Percentiles rank a stretch among this genome's conserved stretches.
Evolutionary conservation across 1,140 invertebrate species (phyloP).

Genomic region (Polypedilum pembai): DNA sequence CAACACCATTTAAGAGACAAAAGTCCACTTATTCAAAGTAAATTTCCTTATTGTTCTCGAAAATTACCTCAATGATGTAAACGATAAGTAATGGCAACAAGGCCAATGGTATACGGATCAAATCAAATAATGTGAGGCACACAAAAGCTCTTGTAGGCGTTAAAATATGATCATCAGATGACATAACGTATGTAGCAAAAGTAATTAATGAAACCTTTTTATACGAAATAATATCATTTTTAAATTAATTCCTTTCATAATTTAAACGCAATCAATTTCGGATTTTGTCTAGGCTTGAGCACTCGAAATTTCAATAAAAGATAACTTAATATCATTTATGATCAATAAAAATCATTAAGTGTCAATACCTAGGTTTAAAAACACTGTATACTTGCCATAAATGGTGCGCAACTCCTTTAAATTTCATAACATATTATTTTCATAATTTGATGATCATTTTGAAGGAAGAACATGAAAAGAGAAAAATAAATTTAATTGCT

Average conservation of each 20-base stretch:
- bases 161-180: slow-evolving; percentile 55
- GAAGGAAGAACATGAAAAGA: too few species aligned
- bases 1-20: not conserved
- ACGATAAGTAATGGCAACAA: slow-evolving; percentile 62
- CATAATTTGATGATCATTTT: too few species aligned
- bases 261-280: not conserved
- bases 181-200: slow-evolving; percentile 76
- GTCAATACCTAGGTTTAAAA: too few species aligned
- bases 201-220: slow-evolving; percentile 71
- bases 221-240: not conserved
- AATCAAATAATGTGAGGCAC: slow-evolving; percentile 76
- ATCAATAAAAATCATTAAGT: too few species aligned
- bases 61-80: slow-evolving; percentile 57
- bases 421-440: too few species aligned
- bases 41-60: not conserved
- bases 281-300: too few species aligned
- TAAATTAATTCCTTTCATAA: not conserved
- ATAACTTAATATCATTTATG: too few species aligned
- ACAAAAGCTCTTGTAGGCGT: slow-evolving; percentile 76
- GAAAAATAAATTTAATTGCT: too few species aligned
- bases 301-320: too few species aligned
- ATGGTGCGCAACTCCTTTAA: too few species aligned
- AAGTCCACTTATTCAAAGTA: too few species aligned
- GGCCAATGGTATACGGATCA: slow-evolving; percentile 70
- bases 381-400: too few species aligned